Evolutionary conservation across 2,113 vertebrate species (phyloP).

Genomic region (Callipepla californica): DNA sequence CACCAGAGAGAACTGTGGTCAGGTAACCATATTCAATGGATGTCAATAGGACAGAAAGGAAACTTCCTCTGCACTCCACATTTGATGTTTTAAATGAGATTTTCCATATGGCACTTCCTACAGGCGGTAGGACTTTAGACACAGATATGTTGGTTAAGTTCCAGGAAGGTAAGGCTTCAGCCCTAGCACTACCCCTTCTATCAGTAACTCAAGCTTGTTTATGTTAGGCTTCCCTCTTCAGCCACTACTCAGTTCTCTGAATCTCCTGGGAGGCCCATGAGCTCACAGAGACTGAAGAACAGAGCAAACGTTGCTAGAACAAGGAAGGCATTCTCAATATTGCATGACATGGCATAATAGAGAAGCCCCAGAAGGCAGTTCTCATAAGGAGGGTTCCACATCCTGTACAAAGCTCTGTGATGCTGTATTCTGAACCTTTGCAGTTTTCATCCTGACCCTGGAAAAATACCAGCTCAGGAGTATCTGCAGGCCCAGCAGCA

Average conservation of each 20-base stretch:
- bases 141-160: neutral
- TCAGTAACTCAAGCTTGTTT: neutral
- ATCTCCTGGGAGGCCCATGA: neutral
- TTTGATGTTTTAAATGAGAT: neutral
- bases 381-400: neutral
- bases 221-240: neutral
- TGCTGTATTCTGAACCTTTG: neutral
- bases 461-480: neutral
- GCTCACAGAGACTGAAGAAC: neutral
- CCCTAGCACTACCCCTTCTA: neutral
- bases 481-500: fast-evolving
- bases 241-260: neutral
- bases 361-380: fast-evolving
- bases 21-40: neutral
- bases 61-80: neutral
- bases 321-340: neutral
- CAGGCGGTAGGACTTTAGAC: neutral
- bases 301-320: fast-evolving
- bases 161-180: neutral
- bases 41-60: neutral
- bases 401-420: neutral
- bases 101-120: neutral
- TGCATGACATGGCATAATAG: neutral
- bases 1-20: neutral
- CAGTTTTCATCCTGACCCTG: neutral